phyloP scores from a whole-genome alignment of 2,888 invertebrate species.

The Chymomyza caudatula region DNA sequence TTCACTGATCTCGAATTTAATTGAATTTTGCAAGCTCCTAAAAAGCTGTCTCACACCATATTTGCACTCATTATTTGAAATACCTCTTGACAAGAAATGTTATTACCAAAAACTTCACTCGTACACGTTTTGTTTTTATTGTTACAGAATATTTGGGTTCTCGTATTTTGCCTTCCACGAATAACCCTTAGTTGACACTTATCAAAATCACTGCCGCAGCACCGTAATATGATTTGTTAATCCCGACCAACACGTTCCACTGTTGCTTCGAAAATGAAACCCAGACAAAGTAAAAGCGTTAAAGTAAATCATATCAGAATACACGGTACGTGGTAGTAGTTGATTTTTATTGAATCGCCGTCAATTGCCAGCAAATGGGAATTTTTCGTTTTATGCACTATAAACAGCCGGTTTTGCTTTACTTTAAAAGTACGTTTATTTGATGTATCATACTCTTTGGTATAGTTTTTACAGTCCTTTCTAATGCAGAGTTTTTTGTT shows the following conservation, averaged over 20 bases:
- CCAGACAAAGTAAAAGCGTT: neutral
- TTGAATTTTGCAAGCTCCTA: neutral
- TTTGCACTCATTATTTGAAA: neutral
- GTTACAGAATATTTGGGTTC: neutral
- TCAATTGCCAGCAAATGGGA: neutral
- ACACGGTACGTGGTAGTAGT: neutral
- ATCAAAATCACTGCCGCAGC: conserved; percentile 19
- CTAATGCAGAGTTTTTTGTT: neutral
- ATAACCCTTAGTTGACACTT: conserved; percentile 56
- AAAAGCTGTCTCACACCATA: neutral
- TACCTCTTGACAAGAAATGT: neutral
- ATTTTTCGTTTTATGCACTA: neutral
- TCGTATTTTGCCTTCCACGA: conserved; percentile 24
- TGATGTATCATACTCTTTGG: neutral
- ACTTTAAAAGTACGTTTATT: neutral
- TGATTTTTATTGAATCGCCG: neutral
- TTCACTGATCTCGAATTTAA: neutral
- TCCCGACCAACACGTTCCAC: conserved; percentile 1
- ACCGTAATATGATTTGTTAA: conserved; percentile 24
- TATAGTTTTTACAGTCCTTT: neutral
- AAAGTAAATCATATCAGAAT: neutral
- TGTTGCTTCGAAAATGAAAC: conserved; percentile 13
- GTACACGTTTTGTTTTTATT: neutral
- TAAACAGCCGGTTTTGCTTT: neutral
- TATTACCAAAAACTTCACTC: neutral